Evolutionary conservation across 2,888 invertebrate genomes (phyloP).

Genomic region (Drosophila atripex): DNA sequence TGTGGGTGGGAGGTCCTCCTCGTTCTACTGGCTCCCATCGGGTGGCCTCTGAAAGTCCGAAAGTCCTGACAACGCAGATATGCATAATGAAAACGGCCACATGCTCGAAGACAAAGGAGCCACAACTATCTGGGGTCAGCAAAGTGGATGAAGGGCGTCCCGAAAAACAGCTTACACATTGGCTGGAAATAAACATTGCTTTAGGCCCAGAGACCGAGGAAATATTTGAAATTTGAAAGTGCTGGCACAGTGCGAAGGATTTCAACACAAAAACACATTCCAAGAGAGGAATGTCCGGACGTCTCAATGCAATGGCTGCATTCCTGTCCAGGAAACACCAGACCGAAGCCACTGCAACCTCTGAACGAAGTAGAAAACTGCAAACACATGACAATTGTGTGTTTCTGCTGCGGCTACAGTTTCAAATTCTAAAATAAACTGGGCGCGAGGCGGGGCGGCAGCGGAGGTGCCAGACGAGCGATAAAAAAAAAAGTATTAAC

Average conservation of each 20-base stretch:
- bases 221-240: conserved; percentile 16
- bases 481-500: conserved; percentile 29
- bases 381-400: conserved; percentile 60
- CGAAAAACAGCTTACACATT: conserved; percentile 11
- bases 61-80: conserved; percentile 45
- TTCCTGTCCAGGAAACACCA: conserved; percentile 7
- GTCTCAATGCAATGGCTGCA: conserved; percentile 2
- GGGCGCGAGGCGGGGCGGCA: conserved; percentile 1
- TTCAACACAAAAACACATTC: background rate
- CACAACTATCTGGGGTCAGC: conserved; percentile 15
- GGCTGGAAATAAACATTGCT: conserved; percentile 9
- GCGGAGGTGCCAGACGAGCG: conserved; percentile 30
- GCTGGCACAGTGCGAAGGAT: background rate
- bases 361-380: conserved; percentile 42
- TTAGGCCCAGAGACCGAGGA: background rate
- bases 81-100: conserved; percentile 33
- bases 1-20: background rate
- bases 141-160: background rate
- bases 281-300: background rate
- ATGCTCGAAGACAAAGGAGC: conserved; percentile 26
- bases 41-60: conserved; percentile 19
- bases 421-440: conserved; percentile 50
- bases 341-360: conserved; percentile 7
- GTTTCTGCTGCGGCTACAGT: conserved; percentile 37
- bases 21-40: background rate